Evolutionary conservation across 2,888 invertebrate genomes (phyloP), one percentile per base, ranked within the genome.

Genomic region (Carpatolechia fugitivella): DNA sequence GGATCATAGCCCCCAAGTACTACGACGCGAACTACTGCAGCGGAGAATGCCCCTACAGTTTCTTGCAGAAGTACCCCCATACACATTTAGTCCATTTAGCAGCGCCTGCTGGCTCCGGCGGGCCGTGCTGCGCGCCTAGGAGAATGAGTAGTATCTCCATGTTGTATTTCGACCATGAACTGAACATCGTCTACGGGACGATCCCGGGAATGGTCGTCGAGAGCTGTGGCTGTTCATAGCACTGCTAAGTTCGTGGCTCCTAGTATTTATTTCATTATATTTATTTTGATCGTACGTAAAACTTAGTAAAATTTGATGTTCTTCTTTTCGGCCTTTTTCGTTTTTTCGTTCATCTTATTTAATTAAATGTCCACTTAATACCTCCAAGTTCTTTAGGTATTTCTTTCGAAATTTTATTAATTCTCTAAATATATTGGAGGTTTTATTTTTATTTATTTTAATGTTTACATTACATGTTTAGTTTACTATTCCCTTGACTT

Each of bases 1-100:
- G 98, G 95, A 96, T 99, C 70, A 97, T 99, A 57, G 98, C 98
- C 0, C 99, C 99, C 0, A 97, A 97, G 72, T 92, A 94, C 58
- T 99, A 98, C 90, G 96, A 97, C 73, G 98, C 99, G 6, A 97
- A 97, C 87, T 98, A 98, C 89, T 99, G 99, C 89, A 94, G 96
- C 54, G 98, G 99, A 6, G 97, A 98, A 70, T 99, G 99, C 81
- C 95, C 96, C 0, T 95, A 94, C 84, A 94, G 96, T 51, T 97
- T 97, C 77, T 88, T 97, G 59, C 97, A 96, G 74, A 94, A 95
- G 72, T 95, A 96, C 76, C 94, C 96, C 0, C 97, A 98, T 80
- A 97, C 97, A 7, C 97, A 98, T 83, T 91, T 98, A 71, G 94
- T 95, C 56, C 95, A 96, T 68, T 92, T 98, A 72, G 95, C 96